phyloP scores from a whole-genome alignment of 2,888 invertebrate species.

The Busseola fusca region DNA sequence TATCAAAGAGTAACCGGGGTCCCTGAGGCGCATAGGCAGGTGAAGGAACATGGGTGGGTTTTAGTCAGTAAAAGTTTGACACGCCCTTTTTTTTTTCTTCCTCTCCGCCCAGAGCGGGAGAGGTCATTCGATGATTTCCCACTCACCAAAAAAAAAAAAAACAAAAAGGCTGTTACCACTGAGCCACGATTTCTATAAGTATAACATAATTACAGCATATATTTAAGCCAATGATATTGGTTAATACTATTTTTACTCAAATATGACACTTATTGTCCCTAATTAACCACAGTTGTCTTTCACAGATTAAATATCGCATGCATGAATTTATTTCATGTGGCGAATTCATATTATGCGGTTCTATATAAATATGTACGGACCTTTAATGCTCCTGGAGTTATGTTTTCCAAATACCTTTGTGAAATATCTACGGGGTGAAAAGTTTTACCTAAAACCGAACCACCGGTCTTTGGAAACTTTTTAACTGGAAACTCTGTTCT shows the following conservation, averaged over 20 bases:
- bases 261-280: conserved; percentile 42
- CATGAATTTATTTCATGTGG: conserved; percentile 46
- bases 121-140: too few relatives aligned
- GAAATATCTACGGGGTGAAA: conserved; percentile 45
- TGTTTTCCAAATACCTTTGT: conserved; percentile 38
- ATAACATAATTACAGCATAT: conserved; percentile 5
- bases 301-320: conserved; percentile 43
- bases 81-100: too few relatives aligned
- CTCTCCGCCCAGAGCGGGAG: too few relatives aligned
- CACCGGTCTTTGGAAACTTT: conserved; percentile 56
- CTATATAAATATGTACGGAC: conserved; percentile 7
- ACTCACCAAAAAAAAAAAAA: too few relatives aligned
- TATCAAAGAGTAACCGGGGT: too few relatives aligned
- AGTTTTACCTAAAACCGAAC: conserved; percentile 55
- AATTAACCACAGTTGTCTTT: conserved; percentile 54
- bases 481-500: conserved; percentile 55
- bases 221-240: conserved; percentile 10
- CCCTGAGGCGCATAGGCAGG: too few relatives aligned
- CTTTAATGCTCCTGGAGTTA: conserved; percentile 27
- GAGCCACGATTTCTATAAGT: background rate
- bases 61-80: too few relatives aligned
- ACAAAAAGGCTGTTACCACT: too few relatives aligned
- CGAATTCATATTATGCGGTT: conserved; percentile 16
- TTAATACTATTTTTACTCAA: conserved; percentile 33
- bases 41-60: too few relatives aligned